Evolutionary conservation across 2,113 vertebrate species (phyloP).

Genomic region (Onychorhynchus coronatus): DNA sequence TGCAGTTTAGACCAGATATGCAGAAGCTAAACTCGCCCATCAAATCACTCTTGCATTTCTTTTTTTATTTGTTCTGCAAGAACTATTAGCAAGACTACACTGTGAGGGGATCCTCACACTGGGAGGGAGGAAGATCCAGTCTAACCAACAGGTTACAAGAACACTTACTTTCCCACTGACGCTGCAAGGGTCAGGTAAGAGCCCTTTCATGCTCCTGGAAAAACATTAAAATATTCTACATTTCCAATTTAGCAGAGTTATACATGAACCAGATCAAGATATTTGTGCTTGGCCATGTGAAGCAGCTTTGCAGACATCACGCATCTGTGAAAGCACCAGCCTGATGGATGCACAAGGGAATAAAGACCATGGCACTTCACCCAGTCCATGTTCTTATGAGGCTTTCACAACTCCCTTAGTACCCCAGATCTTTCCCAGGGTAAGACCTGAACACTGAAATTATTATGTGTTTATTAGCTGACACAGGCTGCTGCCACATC

Average conservation of each 20-base stretch:
- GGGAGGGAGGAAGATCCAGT: background rate
- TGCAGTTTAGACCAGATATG: background rate
- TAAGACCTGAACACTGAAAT: background rate
- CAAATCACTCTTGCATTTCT: background rate
- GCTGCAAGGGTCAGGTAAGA: background rate
- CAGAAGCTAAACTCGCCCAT: background rate
- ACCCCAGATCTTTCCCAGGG: accelerated
- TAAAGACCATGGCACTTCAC: accelerated
- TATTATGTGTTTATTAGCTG: background rate
- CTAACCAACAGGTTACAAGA: background rate
- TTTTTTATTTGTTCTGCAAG: background rate
- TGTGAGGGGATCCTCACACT: background rate
- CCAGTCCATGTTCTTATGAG: background rate
- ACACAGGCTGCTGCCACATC: background rate
- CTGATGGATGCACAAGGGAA: too few species aligned
- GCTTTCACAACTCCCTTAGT: background rate
- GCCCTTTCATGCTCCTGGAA: background rate
- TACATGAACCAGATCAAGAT: accelerated
- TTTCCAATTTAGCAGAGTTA: background rate
- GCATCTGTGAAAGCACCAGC: background rate
- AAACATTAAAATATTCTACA: background rate
- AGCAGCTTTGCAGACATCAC: background rate
- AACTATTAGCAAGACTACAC: accelerated
- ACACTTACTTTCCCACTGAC: background rate
- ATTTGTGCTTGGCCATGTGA: background rate